Conservation (phyloP, 2,113 vertebrate species). For the Charadrius vociferus region DNA sequence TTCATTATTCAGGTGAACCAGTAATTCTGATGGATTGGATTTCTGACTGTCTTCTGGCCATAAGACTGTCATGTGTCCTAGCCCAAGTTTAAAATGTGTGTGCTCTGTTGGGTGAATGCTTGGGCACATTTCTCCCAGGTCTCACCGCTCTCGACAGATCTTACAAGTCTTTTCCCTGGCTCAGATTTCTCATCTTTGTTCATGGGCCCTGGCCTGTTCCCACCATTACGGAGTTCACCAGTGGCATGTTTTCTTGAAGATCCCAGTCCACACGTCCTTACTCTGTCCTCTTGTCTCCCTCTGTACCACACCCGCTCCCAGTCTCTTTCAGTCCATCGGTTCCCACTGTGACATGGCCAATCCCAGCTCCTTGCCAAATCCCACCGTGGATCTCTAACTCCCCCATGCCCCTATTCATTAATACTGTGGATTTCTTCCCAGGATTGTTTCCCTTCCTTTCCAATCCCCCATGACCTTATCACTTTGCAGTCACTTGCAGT, state of each 20-base stretch:
- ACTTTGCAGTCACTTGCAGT: not conserved
- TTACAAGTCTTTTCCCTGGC: not conserved
- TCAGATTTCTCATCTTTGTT: accelerated
- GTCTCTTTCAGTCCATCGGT: accelerated
- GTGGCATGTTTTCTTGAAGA: not conserved
- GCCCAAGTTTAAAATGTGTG: not conserved
- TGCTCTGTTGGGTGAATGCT: not conserved
- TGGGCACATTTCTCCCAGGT: not conserved
- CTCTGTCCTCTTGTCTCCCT: not conserved
- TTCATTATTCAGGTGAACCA: not conserved
- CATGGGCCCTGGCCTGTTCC: not conserved
- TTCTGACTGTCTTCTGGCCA: not conserved
- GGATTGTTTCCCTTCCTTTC: not conserved
- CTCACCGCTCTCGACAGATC: not conserved
- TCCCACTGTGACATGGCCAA: not conserved
- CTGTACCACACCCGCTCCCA: accelerated
- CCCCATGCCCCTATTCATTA: not conserved
- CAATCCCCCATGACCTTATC: not conserved
- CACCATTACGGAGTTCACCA: not conserved
- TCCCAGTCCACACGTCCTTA: accelerated
- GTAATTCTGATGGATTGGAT: not conserved
- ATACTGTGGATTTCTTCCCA: not conserved
- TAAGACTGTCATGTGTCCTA: not conserved
- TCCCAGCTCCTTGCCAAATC: not conserved
- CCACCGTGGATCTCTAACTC: not conserved